phyloP scores from a whole-genome alignment of 2,113 vertebrate species.

The Capricornis sumatraensis region DNA sequence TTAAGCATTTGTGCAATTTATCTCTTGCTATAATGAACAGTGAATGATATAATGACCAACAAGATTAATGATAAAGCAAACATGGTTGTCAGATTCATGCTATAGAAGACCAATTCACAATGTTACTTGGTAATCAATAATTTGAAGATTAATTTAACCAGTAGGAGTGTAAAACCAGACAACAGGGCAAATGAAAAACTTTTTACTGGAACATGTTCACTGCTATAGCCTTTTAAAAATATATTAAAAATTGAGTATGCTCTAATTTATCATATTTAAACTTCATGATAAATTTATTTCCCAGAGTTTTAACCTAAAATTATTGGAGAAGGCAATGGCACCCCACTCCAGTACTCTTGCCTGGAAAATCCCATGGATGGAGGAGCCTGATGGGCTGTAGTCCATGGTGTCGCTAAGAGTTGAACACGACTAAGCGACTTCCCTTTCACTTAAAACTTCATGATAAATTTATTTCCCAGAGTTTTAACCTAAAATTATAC shows the following conservation, averaged over 20 bases:
- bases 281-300: neutral
- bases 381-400: no score
- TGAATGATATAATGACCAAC: constrained; percentile 80
- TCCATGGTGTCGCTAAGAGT: no score
- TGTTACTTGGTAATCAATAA: constrained; percentile 67
- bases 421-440: no score
- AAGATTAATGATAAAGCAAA: constrained; percentile 83
- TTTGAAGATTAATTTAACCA: constrained; percentile 54
- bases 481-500: neutral
- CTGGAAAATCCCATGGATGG: no score
- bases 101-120: constrained; percentile 64
- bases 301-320: neutral
- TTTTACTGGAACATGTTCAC: neutral
- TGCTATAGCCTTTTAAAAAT: neutral
- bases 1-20: constrained; percentile 81
- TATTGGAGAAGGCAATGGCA: neutral
- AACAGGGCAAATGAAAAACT: neutral
- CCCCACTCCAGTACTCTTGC: no score
- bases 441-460: neutral
- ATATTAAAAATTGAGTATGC: neutral
- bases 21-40: constrained; percentile 79
- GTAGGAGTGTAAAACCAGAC: constrained; percentile 3
- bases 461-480: neutral
- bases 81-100: constrained; percentile 72
- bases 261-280: neutral